Evolutionary conservation across 2,888 invertebrate species (phyloP).

Genomic region (Lamellibrachia columna): DNA sequence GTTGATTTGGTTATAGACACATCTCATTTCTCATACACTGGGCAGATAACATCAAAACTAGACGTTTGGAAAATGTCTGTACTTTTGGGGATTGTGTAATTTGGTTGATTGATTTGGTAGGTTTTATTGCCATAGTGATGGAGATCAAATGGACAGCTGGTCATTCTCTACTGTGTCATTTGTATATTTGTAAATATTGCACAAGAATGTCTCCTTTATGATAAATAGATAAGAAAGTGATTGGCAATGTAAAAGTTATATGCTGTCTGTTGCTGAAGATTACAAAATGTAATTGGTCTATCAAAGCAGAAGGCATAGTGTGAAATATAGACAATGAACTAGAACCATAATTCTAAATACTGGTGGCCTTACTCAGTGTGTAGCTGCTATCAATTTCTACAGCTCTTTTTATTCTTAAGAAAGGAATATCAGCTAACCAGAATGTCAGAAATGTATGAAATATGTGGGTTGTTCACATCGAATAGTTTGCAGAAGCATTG

Average conservation of each 20-base stretch:
- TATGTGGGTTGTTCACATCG: not conserved
- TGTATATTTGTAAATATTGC: not conserved
- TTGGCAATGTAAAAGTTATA: not conserved
- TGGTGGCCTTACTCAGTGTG: not conserved
- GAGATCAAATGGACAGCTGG: not conserved
- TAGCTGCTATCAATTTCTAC: not conserved
- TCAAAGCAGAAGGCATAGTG: not conserved
- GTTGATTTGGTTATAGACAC: not conserved
- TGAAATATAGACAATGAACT: not conserved
- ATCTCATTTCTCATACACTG: not conserved
- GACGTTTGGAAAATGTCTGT: not conserved
- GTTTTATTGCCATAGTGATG: not conserved
- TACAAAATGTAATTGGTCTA: not conserved
- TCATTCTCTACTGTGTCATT: not conserved
- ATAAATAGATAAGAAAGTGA: not conserved
- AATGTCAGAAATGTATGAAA: not conserved
- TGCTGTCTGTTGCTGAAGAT: not conserved
- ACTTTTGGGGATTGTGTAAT: not conserved
- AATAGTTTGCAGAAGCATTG: not conserved
- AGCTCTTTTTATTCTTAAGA: not conserved
- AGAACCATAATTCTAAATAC: not conserved
- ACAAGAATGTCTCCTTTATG: not conserved
- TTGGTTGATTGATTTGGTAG: not conserved
- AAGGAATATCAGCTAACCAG: not conserved
- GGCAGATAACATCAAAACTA: not conserved